Evolutionary conservation across 2,888 invertebrate genomes (phyloP), one percentile per base, ranked within the genome.

Genomic region (Agonopterix subpropinquella): DNA sequence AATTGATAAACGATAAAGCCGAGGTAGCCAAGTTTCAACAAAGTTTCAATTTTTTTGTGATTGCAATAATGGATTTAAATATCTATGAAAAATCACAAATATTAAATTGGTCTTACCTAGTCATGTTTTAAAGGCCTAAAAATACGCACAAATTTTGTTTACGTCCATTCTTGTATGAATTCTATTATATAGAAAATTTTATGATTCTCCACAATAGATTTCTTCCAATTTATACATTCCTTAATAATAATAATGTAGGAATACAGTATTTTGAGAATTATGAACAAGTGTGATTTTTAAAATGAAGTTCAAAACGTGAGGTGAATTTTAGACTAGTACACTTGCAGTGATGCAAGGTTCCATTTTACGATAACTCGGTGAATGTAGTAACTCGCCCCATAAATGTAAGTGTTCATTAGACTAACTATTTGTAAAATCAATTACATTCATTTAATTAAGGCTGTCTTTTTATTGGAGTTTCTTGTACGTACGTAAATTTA

Each of bases 341-440:
- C 67, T 69, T 68, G 71, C 71, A 73, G 73, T 75, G 68, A 72
- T 70, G 65, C 73, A 76, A 79, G 70, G 74, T 85, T 84, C 78
- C 79, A 82, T 84, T 84, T 81, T 79, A 80, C 62, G 65, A 70
- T 79, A 74, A 72, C 73, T 73, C 64, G 60, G 62, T 70, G 65
- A 65, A 74, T 63, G 71, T 79, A 77, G 79, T 70, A 58, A 67
- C 63, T 73, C 76, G 76, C 80, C 79, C 78, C 74, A 70, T 84
- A 80, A 70, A 67, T 70, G 76, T 88, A 86, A 86, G 87, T 87
- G 86, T 88, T 88, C 87, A 87, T 74, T 88, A 88, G 86, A 80
- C 53, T 80, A 76, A 49, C 28, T 43, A 46, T 45, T 76, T 81
- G 72, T 81, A 76, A 76, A 77, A 76, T 64, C 71, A 69, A 73